Evolutionary conservation across 2,797 vertebrate genomes (phyloP).

Genomic region (Urosaurus nigricauda): DNA sequence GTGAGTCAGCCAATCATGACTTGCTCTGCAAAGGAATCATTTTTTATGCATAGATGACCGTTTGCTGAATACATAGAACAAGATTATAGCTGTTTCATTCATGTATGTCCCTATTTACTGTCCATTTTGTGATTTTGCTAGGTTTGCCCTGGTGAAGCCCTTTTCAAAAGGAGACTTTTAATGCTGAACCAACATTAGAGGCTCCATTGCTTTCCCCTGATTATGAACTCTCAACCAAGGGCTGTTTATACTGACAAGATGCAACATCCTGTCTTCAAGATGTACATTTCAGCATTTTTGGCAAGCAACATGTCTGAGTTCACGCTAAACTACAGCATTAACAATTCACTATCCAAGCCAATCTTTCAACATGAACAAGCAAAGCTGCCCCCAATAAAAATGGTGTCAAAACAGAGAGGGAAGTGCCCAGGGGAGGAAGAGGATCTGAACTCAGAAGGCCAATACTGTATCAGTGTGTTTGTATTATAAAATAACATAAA

Average conservation of each 20-base stretch:
- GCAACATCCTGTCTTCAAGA: constrained; percentile 62
- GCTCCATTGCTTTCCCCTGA: constrained; percentile 63
- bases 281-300: constrained; percentile 51
- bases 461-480: constrained; percentile 26
- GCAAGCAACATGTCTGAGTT: constrained; percentile 32
- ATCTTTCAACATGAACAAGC: constrained; percentile 69
- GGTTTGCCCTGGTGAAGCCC: constrained; percentile 42
- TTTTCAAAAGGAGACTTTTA: constrained; percentile 69
- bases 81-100: constrained; percentile 49
- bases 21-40: constrained; percentile 43
- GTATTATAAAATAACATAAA: constrained; percentile 12
- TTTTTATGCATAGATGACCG: constrained; percentile 54
- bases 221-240: constrained; percentile 62
- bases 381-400: constrained; percentile 54
- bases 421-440: constrained; percentile 51
- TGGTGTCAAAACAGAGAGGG: constrained; percentile 60
- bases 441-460: constrained; percentile 51
- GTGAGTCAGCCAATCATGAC: constrained; percentile 57
- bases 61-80: neutral
- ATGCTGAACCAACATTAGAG: constrained; percentile 54
- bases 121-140: constrained; percentile 57
- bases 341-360: constrained; percentile 69
- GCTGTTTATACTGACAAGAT: constrained; percentile 55
- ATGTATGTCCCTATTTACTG: constrained; percentile 60
- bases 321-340: constrained; percentile 68